phyloP scores from a whole-genome alignment of 2,888 invertebrate species.

The Taphrorychus bicolor region DNA sequence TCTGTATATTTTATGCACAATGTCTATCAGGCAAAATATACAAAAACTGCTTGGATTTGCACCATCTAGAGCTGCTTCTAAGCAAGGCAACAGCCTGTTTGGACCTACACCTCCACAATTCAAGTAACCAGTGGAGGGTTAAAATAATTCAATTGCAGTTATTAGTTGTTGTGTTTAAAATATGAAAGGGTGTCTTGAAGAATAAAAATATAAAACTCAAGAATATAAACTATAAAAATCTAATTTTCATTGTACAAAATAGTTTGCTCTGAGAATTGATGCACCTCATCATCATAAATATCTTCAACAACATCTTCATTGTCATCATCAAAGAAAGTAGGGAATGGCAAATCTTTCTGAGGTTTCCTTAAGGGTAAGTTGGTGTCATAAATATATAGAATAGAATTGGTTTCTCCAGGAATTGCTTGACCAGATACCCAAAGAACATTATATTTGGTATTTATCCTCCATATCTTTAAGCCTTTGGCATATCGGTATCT shows the following conservation, averaged over 20 bases:
- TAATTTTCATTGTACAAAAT: constrained; percentile 68
- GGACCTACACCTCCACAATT: constrained; percentile 83
- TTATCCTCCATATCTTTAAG: constrained; percentile 86
- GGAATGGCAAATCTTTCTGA: constrained; percentile 74
- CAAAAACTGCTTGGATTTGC: constrained; percentile 97
- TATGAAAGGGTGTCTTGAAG: too few relatives aligned
- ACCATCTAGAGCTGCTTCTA: constrained; percentile 95
- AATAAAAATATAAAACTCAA: too few relatives aligned
- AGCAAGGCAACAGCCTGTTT: constrained; percentile 90
- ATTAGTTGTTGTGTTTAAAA: too few relatives aligned
- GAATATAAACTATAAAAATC: not conserved
- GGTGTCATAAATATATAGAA: constrained; percentile 85
- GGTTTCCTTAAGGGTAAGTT: constrained; percentile 69
- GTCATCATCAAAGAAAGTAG: constrained; percentile 70
- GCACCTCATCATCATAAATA: constrained; percentile 77
- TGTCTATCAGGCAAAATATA: constrained; percentile 98
- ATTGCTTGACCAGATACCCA: constrained; percentile 84
- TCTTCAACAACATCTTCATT: constrained; percentile 71
- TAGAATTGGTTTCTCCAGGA: constrained; percentile 82
- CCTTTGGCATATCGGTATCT: constrained; percentile 69
- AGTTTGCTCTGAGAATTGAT: constrained; percentile 75
- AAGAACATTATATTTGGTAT: constrained; percentile 92
- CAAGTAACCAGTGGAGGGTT: constrained; percentile 65
- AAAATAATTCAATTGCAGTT: not conserved
- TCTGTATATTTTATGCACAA: constrained; percentile 97